A percentile compares a stretch with the other conserved stretches of the same genome.
Evolutionary conservation across 2,888 invertebrate genomes (phyloP).

Genomic region (Parthenolecanium corni): DNA sequence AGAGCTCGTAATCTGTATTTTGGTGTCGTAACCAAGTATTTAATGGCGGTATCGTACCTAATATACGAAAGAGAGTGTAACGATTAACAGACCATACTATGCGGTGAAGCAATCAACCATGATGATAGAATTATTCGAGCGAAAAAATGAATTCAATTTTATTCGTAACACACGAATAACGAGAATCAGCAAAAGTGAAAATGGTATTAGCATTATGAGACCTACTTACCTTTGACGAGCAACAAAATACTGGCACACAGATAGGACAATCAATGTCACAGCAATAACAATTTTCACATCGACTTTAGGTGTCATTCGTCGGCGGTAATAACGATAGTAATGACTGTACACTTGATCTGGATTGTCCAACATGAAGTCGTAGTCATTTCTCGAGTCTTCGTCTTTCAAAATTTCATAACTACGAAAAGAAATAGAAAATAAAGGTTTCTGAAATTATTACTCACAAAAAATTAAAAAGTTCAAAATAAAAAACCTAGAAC

Average conservation of each 20-base stretch:
- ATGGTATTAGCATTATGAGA: too few relatives aligned
- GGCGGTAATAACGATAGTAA: constrained; percentile 80
- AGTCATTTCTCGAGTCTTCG: constrained; percentile 76
- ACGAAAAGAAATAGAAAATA: constrained; percentile 27
- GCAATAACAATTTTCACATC: constrained; percentile 79
- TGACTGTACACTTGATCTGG: constrained; percentile 84
- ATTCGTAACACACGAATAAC: too few relatives aligned
- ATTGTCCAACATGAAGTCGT: constrained; percentile 91
- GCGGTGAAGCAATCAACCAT: too few relatives aligned
- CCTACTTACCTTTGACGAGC: constrained; percentile 59
- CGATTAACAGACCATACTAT: too few relatives aligned
- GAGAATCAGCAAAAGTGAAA: too few relatives aligned
- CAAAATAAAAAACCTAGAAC: too few relatives aligned
- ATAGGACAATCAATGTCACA: constrained; percentile 72
- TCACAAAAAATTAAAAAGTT: too few relatives aligned
- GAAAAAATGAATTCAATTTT: too few relatives aligned
- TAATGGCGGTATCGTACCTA: constrained; percentile 65
- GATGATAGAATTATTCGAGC: too few relatives aligned
- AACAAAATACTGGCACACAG: constrained; percentile 70
- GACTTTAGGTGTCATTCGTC: constrained; percentile 78
- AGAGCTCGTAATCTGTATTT: constrained; percentile 72
- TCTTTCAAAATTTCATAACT: constrained; percentile 72
- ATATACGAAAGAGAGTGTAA: constrained; percentile 3
- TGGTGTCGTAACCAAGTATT: constrained; percentile 72
- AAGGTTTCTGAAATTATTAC: too few relatives aligned